Base-by-base conservation (phyloP, 2,888 invertebrate species). In the Electrophaes corylata region DNA sequence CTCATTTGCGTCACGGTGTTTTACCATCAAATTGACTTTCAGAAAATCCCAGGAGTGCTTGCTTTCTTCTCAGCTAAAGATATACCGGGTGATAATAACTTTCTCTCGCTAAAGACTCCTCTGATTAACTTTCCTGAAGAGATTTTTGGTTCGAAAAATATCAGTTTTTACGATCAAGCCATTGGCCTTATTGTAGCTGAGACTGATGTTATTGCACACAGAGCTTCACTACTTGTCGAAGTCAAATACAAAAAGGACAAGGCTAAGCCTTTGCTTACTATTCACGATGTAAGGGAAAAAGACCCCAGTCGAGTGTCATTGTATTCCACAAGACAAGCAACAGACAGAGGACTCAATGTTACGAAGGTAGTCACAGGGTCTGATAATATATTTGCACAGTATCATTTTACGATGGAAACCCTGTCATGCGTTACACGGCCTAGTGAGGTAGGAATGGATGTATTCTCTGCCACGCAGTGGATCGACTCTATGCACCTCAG, bases 321-420 rank as follows among this genome's bases (percentile, higher is more conserved):
- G 8, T 76, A 67, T 31, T 35, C 73, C 0, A 59, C 74, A 0
- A 64, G 79, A 41, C 83, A 85, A 16, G 83, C 87, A 0, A 79
- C 75, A 56, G 83, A 78, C 11, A 75, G 78, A 40, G 90, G 90
- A 0, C 12, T 64, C 0, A 76, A 93, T 62, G 79, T 92, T 0
- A 83, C 86, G 29, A 89, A 86, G 56, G 84, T 92, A 0, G 80
- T 94, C 5, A 93, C 92, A 57, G 96, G 95, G 0, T 83, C 73
- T 23, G 90, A 93, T 39, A 81, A 90, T 41, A 83, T 92, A 47
- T 93, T 89, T 3, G 75, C 85, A 14, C 96, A 96, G 72, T 95
- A 95, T 71, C 95, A 95, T 74, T 95, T 92, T 65, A 92, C 93
- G 1, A 94, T 96, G 95, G 96, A 96, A 78, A 93, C 93, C 0